A percentile compares a stretch with the other conserved stretches of the same genome.
Evolutionary conservation across 2,113 vertebrate genomes (phyloP).

Genomic region (Clarias gariepinus): DNA sequence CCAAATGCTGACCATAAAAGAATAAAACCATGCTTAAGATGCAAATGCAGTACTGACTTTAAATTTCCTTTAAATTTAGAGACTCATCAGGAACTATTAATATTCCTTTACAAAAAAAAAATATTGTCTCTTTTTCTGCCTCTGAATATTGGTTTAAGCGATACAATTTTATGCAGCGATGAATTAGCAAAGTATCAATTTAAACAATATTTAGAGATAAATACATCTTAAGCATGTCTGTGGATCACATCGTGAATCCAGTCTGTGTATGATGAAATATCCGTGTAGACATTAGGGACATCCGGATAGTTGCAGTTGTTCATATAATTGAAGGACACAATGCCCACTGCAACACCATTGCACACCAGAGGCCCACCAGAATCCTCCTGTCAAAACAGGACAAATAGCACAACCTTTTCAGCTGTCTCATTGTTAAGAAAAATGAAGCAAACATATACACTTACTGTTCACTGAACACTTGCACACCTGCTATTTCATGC

Average conservation of each 20-base stretch:
- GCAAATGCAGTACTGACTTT: not conserved
- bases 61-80: not conserved
- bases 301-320: slow-evolving; percentile 54
- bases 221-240: not conserved
- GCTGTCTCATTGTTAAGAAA: not conserved
- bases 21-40: not conserved
- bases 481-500: too few species aligned
- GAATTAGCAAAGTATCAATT: not conserved
- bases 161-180: not conserved
- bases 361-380: slow-evolving; percentile 86
- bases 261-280: slow-evolving; percentile 53
- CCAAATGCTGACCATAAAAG: not conserved
- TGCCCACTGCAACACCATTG: slow-evolving; percentile 68
- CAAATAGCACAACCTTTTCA: not conserved
- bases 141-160: not conserved
- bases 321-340: slow-evolving; percentile 71
- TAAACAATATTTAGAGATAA: not conserved
- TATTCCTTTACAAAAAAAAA: not conserved
- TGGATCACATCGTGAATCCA: not conserved
- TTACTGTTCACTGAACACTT: too few species aligned
- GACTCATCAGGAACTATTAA: not conserved
- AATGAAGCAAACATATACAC: not conserved
- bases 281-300: slow-evolving; percentile 63
- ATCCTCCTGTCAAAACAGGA: slow-evolving; percentile 74
- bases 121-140: not conserved